Evolutionary conservation across 2,797 vertebrate species (phyloP).

Genomic region (Bradypus variegatus): DNA sequence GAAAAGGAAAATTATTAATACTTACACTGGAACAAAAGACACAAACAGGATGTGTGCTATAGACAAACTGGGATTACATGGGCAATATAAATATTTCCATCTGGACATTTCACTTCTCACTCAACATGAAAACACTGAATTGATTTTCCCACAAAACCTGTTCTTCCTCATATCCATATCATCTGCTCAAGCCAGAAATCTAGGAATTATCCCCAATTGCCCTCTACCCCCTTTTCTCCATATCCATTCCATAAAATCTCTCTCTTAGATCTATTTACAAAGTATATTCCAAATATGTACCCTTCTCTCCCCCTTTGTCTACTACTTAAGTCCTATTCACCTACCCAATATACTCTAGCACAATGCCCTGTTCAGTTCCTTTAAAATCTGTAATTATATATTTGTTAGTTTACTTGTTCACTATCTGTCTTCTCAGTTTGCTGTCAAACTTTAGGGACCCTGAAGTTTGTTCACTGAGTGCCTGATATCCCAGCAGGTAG

Average conservation of each 20-base stretch:
- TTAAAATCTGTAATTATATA: background rate
- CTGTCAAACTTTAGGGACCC: background rate
- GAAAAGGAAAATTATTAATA: background rate
- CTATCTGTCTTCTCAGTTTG: background rate
- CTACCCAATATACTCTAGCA: background rate
- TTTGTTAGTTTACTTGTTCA: background rate
- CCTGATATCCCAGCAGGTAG: background rate
- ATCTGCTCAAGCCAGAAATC: background rate
- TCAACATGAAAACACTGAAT: background rate
- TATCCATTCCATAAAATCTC: background rate
- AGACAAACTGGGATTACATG: background rate
- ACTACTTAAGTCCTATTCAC: background rate
- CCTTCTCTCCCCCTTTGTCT: background rate
- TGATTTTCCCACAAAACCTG: background rate
- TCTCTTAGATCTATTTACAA: background rate
- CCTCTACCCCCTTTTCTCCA: background rate
- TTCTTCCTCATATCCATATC: background rate
- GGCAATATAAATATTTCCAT: background rate
- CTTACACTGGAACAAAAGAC: background rate
- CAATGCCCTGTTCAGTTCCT: background rate
- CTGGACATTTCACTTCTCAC: background rate
- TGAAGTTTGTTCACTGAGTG: background rate
- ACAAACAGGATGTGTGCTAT: background rate
- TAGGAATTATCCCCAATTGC: background rate
- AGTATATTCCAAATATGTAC: background rate